phyloP scores from a whole-genome alignment of 2,888 invertebrate species.

The Masnerella sp. region DNA sequence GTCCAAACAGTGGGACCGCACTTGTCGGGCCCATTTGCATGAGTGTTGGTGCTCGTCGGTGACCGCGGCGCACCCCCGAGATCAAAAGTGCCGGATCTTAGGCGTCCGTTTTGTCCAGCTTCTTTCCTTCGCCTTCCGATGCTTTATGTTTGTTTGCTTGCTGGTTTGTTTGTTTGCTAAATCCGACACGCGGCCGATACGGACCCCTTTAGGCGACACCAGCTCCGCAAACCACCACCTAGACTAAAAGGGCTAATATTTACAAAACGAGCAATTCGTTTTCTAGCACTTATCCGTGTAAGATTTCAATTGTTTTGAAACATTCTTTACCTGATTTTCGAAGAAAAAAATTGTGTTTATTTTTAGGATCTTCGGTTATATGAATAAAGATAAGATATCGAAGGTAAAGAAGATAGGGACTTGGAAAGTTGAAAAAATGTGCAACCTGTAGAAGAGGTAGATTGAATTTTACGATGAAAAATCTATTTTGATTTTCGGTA shows the following conservation, averaged over 20 bases:
- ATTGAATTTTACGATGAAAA: too few relatives aligned
- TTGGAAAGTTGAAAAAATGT: too few relatives aligned
- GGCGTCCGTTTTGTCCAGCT: conserved; percentile 45
- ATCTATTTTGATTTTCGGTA: too few relatives aligned
- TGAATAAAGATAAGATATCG: too few relatives aligned
- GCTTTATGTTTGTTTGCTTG: conserved; percentile 46
- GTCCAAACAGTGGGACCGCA: conserved; percentile 58
- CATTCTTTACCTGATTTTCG: too few relatives aligned
- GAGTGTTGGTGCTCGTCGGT: conserved; percentile 35
- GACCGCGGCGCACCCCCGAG: conserved; percentile 64
- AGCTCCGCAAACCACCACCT: conserved; percentile 3
- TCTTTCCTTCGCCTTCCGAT: conserved; percentile 26
- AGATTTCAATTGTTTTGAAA: conserved; percentile 3
- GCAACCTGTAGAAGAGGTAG: too few relatives aligned
- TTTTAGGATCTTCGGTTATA: too few relatives aligned
- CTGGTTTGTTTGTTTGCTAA: conserved; percentile 45
- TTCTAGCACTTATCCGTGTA: neutral
- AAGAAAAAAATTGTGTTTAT: too few relatives aligned
- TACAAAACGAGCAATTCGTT: conserved; percentile 5
- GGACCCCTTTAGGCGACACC: conserved; percentile 41
- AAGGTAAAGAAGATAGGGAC: too few relatives aligned
- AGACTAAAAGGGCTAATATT: conserved; percentile 37
- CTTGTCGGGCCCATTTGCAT: conserved; percentile 58
- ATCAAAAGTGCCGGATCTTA: conserved; percentile 65
- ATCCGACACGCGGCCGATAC: conserved; percentile 47